These are phyloP conservation scores for Asteroscopus sphinx DNA, from an alignment of 2,888 invertebrate species.

Conservation along the genomic window DNA sequence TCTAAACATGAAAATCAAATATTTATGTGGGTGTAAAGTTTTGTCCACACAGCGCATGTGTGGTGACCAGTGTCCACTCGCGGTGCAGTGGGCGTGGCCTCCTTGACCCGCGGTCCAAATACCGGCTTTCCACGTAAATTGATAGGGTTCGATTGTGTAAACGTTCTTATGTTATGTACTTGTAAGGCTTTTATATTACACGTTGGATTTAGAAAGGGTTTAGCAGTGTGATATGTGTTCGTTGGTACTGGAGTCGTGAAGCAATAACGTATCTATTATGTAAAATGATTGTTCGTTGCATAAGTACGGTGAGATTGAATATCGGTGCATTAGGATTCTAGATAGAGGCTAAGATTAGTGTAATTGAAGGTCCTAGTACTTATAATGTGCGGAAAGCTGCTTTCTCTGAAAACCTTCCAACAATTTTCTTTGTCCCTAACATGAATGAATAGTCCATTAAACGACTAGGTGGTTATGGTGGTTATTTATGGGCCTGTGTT, in stretches of 20 bases:
- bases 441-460: not conserved
- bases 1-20: constrained; percentile 55
- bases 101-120: constrained; percentile 64
- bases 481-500: too few relatives aligned
- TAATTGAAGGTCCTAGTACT: too few relatives aligned
- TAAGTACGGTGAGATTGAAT: constrained; percentile 41
- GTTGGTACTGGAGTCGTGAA: constrained; percentile 36
- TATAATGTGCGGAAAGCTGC: too few relatives aligned
- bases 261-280: constrained; percentile 45
- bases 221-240: constrained; percentile 31
- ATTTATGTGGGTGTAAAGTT: constrained; percentile 75
- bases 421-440: too few relatives aligned
- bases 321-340: constrained; percentile 12
- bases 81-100: constrained; percentile 80
- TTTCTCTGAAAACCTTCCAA: too few relatives aligned
- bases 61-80: constrained; percentile 86
- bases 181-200: constrained; percentile 40
- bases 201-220: constrained; percentile 48
- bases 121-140: constrained; percentile 69
- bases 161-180: constrained; percentile 43
- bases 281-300: constrained; percentile 48
- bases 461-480: not conserved
- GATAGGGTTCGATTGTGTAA: constrained; percentile 76
- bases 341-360: constrained; percentile 6
- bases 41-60: constrained; percentile 81